Percentiles rank a stretch among this genome's conserved stretches.
Conservation (phyloP, 2,797 vertebrate genomes). For the Coilia nasus region DNA sequence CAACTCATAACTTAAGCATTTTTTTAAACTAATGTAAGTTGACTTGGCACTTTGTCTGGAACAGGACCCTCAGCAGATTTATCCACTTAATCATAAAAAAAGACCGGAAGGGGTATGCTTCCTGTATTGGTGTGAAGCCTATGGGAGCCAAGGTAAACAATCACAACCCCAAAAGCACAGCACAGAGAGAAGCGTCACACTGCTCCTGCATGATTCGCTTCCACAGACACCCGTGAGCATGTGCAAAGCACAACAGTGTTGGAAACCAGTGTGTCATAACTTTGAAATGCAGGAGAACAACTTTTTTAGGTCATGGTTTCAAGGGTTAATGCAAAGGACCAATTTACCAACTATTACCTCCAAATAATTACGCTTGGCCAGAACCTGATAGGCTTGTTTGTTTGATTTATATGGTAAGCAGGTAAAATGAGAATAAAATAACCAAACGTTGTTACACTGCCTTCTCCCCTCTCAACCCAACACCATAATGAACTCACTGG, state of each 20-base stretch:
- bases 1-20: slow-evolving; percentile 49
- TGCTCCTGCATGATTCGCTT: background rate
- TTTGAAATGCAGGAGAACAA: background rate
- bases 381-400: slow-evolving; percentile 23
- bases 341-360: slow-evolving; percentile 18
- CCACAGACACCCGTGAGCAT: background rate
- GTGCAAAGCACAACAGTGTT: background rate
- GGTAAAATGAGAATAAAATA: slow-evolving; percentile 28
- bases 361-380: slow-evolving; percentile 5
- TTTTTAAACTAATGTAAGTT: slow-evolving; percentile 66
- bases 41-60: slow-evolving; percentile 65
- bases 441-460: slow-evolving; percentile 5
- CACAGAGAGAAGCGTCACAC: slow-evolving; percentile 26
- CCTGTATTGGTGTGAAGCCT: slow-evolving; percentile 63
- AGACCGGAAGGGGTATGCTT: slow-evolving; percentile 66
- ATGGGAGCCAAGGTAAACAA: slow-evolving; percentile 69
- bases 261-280: background rate
- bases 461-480: slow-evolving; percentile 9
- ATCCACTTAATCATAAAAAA: slow-evolving; percentile 73
- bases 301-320: background rate
- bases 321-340: slow-evolving; percentile 11
- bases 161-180: slow-evolving; percentile 56
- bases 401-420: slow-evolving; percentile 25
- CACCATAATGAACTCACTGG: slow-evolving; percentile 18
- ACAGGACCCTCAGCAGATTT: slow-evolving; percentile 65